These are phyloP conservation scores for Lepus timidus DNA, from an alignment of 2,113 vertebrate species.

Conservation along the genomic window DNA sequence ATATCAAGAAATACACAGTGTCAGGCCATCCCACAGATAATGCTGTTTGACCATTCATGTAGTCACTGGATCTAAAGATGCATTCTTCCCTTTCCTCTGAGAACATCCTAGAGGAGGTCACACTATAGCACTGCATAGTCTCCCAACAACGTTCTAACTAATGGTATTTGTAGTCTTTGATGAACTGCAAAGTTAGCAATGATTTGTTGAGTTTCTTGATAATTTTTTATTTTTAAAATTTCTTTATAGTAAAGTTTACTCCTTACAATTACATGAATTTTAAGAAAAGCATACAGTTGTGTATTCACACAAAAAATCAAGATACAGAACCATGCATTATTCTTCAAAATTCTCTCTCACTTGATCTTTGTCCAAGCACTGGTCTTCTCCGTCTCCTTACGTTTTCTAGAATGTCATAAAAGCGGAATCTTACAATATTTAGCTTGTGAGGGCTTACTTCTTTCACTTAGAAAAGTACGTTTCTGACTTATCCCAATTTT, in stretches of 20 bases:
- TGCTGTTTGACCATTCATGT: not conserved
- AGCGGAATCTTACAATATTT: not conserved
- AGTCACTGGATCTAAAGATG: not conserved
- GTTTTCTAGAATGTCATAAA: not conserved
- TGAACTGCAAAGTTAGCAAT: not conserved
- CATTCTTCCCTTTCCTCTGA: not conserved
- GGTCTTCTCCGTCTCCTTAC: no score
- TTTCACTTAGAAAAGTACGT: not conserved
- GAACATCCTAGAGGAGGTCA: not conserved
- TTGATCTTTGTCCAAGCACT: not conserved
- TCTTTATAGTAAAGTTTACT: not conserved
- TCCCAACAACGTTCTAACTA: not conserved
- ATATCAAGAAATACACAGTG: not conserved
- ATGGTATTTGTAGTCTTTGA: not conserved
- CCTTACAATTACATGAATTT: not conserved
- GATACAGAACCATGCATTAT: not conserved
- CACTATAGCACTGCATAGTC: rapidly evolving
- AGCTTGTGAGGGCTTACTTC: not conserved
- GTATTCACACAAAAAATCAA: not conserved
- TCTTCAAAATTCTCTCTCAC: not conserved
- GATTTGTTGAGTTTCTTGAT: not conserved
- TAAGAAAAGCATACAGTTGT: not conserved
- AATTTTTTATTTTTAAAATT: conserved; percentile 8
- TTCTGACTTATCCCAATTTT: not conserved
- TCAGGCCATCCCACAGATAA: no score